A percentile compares a stretch with the other conserved stretches of the same genome.
phyloP scores from a whole-genome alignment of 1,140 invertebrate species.

The Mercenaria mercenaria region DNA sequence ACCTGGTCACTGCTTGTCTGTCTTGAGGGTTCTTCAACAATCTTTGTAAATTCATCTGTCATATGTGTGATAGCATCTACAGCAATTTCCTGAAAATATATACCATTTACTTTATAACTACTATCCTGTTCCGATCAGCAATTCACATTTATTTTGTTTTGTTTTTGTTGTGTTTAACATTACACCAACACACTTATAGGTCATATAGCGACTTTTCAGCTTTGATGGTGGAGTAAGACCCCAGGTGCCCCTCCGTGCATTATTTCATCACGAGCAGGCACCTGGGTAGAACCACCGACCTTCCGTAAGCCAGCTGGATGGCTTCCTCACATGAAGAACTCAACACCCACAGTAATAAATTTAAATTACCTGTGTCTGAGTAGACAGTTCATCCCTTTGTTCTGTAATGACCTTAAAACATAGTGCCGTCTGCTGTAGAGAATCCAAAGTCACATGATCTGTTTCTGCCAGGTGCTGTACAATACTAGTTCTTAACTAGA shows the following conservation, averaged over 20 bases:
- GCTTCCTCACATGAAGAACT: too few species aligned
- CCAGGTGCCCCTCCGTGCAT: too few species aligned
- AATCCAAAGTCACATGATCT: slow-evolving; percentile 72
- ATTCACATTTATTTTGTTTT: too few species aligned
- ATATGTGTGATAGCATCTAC: slow-evolving; percentile 72
- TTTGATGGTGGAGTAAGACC: too few species aligned
- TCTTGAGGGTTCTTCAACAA: slow-evolving; percentile 66
- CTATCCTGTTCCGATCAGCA: too few species aligned
- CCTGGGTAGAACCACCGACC: too few species aligned
- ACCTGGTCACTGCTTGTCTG: slow-evolving; percentile 69
- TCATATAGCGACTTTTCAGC: too few species aligned
- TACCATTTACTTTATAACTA: neutral
- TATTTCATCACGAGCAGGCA: too few species aligned
- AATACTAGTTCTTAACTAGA: slow-evolving; percentile 73
- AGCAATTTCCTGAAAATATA: slow-evolving; percentile 63
- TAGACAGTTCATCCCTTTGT: slow-evolving; percentile 73
- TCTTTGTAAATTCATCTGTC: slow-evolving; percentile 67
- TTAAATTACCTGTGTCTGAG: slow-evolving; percentile 73
- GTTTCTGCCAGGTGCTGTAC: slow-evolving; percentile 71
- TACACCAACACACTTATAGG: too few species aligned
- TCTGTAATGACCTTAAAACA: slow-evolving; percentile 76
- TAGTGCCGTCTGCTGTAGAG: slow-evolving; percentile 77
- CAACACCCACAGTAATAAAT: too few species aligned
- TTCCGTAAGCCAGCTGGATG: too few species aligned
- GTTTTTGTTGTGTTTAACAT: too few species aligned